Evolutionary conservation across 2,113 vertebrate genomes (phyloP), one percentile per base, ranked within the genome.

Genomic region (Paramormyrops kingsleyae): DNA sequence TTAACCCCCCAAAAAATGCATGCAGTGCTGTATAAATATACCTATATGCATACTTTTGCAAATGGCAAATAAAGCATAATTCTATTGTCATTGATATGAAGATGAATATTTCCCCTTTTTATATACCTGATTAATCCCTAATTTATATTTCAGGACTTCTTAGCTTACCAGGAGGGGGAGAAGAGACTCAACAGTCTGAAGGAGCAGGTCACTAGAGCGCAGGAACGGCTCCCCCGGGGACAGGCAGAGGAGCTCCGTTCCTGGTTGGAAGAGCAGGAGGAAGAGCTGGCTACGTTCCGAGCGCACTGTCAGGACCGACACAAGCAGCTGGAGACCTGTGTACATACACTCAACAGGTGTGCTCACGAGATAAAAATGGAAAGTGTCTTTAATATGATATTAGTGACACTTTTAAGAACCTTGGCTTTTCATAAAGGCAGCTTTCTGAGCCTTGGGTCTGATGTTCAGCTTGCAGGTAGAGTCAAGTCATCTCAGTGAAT

Each of bases 201-300:
- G 70, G 94, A 94, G 80, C 93, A 95, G 7, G 17, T 98, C 92
- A 93, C 94, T 70, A 94, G 94, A 87, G 96, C 95, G 47, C 93
- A 93, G 70, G 94, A 93, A 88, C 95, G 96, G 91, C 84, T 98
- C 89, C 95, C 97, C 84, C 93, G 96, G 56, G 94, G 95, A 50
- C 94, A 92, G 74, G 94, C 96, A 49, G 94, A 91, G 2, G 96
- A 97, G 44, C 93, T 99, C 9, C 92, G 1, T 15, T 93, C 88
- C 66, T 96, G 96, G 95, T 95, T 98, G 89, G 92, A 93, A 92
- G 97, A 96, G 92, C 97, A 98, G 90, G 96, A 96, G 87, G 92
- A 93, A 39, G 97, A 98, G 42, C 94, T 98, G 50, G 94, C 92
- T 56, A 96, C 96, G 0, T 90, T 97, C 91, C 95, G 94, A 35